phyloP scores from a whole-genome alignment of 2,888 invertebrate genomes.

The Spilarctia lutea region DNA sequence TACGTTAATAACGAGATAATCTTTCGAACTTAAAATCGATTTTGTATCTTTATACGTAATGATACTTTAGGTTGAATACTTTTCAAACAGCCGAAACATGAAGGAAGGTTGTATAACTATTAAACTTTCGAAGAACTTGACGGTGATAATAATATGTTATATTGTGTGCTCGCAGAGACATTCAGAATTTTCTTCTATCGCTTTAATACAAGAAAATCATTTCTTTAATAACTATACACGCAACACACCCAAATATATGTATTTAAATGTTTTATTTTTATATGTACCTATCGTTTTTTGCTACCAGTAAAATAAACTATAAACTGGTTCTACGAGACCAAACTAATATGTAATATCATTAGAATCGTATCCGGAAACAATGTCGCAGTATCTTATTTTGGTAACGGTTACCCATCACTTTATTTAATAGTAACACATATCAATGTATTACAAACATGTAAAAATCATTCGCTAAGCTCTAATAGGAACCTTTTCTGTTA shows the following conservation, averaged over 20 bases:
- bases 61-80: not conserved
- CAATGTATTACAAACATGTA: not conserved
- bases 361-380: constrained; percentile 19
- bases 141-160: not conserved
- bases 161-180: too few species aligned
- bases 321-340: constrained; percentile 21
- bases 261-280: constrained; percentile 19
- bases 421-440: not conserved
- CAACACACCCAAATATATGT: constrained; percentile 5
- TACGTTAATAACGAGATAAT: too few species aligned
- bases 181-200: not conserved
- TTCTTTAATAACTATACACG: not conserved
- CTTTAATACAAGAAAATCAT: not conserved
- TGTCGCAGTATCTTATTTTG: constrained; percentile 6
- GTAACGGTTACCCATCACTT: constrained; percentile 2
- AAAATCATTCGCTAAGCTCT: not conserved
- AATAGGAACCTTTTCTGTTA: not conserved
- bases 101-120: not conserved
- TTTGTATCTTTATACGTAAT: not conserved
- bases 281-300: constrained; percentile 21
- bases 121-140: not conserved
- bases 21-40: not conserved
- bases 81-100: not conserved
- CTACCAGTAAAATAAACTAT: constrained; percentile 15
- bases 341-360: constrained; percentile 16